phyloP scores from a whole-genome alignment of 2,113 vertebrate species.

The Rostratula benghalensis region DNA sequence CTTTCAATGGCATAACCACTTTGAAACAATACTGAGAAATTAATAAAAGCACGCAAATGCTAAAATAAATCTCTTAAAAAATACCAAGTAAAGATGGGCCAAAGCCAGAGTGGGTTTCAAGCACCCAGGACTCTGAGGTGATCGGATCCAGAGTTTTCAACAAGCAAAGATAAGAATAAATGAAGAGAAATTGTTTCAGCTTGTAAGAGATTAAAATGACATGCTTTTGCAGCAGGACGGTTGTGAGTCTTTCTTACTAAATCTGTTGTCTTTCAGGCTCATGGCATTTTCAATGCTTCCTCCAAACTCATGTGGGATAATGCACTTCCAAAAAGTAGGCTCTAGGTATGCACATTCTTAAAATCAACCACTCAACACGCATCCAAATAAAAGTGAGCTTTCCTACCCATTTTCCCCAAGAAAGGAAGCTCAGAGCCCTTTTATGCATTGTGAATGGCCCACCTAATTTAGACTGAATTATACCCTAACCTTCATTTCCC shows the following conservation, averaged over 20 bases:
- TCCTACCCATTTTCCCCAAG: slow-evolving; percentile 86
- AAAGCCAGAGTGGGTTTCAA: not conserved
- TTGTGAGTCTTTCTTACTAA: not conserved
- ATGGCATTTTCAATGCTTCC: slow-evolving; percentile 20
- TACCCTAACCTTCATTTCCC: slow-evolving; percentile 87
- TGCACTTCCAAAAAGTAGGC: slow-evolving; percentile 76
- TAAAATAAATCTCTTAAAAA: not conserved
- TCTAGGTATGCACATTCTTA: slow-evolving; percentile 84
- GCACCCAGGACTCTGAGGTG: not conserved
- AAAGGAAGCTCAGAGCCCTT: slow-evolving; percentile 86
- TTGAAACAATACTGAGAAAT: not conserved
- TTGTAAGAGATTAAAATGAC: not conserved
- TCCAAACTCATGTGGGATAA: slow-evolving; percentile 62
- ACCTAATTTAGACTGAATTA: slow-evolving; percentile 91
- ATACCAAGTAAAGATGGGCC: not conserved
- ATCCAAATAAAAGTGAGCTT: slow-evolving; percentile 89
- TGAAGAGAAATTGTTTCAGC: not conserved
- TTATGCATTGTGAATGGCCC: slow-evolving; percentile 88
- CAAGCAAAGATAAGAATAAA: not conserved
- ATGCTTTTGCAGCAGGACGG: not conserved
- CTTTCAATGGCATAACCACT: not conserved
- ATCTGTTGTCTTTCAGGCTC: slow-evolving; percentile 39
- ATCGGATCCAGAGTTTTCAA: not conserved
- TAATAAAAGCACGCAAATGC: not conserved
- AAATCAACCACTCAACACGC: slow-evolving; percentile 64